These are phyloP conservation scores for Microctenopoma lineatum DNA, from an alignment of 2,797 vertebrate species.

Conservation along the genomic window DNA sequence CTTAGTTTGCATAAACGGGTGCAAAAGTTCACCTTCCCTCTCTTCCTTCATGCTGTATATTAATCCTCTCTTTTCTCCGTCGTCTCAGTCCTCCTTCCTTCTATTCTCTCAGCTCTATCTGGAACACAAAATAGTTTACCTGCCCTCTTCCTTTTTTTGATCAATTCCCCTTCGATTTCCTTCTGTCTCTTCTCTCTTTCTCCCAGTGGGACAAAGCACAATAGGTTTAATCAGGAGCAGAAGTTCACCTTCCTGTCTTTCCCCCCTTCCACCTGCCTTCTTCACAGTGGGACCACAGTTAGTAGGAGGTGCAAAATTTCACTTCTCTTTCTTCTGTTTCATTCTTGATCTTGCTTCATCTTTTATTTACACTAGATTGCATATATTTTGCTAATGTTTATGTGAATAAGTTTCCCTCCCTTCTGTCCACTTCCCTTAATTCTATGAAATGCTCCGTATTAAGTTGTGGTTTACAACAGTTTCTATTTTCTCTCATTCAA, in stretches of 20 bases:
- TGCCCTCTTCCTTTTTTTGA: conserved; percentile 7
- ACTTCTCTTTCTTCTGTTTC: not conserved
- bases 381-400: not conserved
- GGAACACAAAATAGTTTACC: conserved; percentile 17
- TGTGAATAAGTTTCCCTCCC: no score
- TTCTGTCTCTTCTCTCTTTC: conserved; percentile 7
- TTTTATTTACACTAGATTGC: not conserved
- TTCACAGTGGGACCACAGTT: conserved; percentile 7
- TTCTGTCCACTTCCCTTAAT: not conserved
- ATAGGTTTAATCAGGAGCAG: conserved; percentile 37
- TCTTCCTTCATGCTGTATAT: not conserved
- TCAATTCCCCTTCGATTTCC: conserved; percentile 28
- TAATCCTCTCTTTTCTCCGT: not conserved
- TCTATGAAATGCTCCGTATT: not conserved
- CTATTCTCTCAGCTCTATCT: conserved; percentile 30
- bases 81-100: not conserved
- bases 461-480: not conserved
- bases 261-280: not conserved
- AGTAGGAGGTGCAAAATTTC: conserved; percentile 24
- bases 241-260: conserved; percentile 39
- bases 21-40: conserved; percentile 45
- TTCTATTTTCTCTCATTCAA: no score
- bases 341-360: not conserved
- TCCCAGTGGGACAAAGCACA: conserved; percentile 31
- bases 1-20: conserved; percentile 57